Evolutionary conservation across 2,888 invertebrate species (phyloP), one percentile per base, ranked within the genome.

Genomic region (Lepas anatifera): DNA sequence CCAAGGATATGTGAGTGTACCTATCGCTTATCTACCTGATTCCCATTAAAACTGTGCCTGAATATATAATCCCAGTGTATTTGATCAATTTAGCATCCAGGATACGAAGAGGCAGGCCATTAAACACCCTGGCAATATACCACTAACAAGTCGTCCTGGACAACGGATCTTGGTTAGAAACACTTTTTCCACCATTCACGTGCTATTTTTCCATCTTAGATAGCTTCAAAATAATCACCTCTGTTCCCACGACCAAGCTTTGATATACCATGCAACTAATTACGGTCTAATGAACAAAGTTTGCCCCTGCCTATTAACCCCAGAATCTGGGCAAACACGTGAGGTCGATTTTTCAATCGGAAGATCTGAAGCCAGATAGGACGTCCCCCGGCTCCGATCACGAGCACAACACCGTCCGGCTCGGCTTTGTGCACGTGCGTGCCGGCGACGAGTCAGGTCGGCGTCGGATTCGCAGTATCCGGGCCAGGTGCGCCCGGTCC

Each of bases 321-420:
- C n/a, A n/a, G 58, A 58, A 58, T 32, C 32, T 32, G 32, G 11
- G 58, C 58, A 32, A 58, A 58, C 58, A 58, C 32, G 32, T 6
- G 27, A 58, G 58, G 58, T 58, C 58, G 58, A 58, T 58, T 58
- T 58, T 58, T 58, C 58, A 32, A 58, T 32, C 3, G 58, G 52
- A 52, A 52, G 52, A 29, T 29, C 52, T 29, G 29, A 52, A 29
- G 52, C 29, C 29, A 52, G 52, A 58, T 58, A 13, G 32, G 18
- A 32, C 18, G 32, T 7, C 58, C 6, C 32, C 32, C 13, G 18
- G 32, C 11, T 8, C 4, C 32, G 18, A 29, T 16, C 8, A 29
- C 25, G 32, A 29, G 58, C 18, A 18, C 16, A 7, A n/a, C n/a
- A 6, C 16, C 32, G 32, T 10, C 18, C 58, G 58, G 32, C 58